These are phyloP conservation scores for Coccyzus lansbergi DNA, from an alignment of 2,797 vertebrate genomes.

Conservation along the genomic window DNA sequence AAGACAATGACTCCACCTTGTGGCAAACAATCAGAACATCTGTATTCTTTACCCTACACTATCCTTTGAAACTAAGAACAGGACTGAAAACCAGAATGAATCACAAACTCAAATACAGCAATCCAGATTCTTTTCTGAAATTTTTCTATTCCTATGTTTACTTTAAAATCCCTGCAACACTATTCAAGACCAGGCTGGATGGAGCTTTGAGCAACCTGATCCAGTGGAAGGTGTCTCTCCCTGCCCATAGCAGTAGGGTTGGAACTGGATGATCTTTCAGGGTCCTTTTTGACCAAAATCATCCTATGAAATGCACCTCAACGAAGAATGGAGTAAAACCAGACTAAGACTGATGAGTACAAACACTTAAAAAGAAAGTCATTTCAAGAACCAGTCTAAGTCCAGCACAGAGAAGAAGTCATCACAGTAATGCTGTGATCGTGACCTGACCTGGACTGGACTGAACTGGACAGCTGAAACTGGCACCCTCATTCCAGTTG, in stretches of 20 bases:
- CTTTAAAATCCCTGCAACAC: not conserved
- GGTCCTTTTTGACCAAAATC: no score
- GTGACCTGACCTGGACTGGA: not conserved
- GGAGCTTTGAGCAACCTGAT: no score
- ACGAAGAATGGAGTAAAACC: not conserved
- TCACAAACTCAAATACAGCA: not conserved
- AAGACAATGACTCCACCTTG: constrained; percentile 73
- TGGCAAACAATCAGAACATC: constrained; percentile 60
- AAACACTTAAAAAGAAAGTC: not conserved
- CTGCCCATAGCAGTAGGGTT: no score
- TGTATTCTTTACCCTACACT: not conserved
- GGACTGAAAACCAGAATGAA: not conserved
- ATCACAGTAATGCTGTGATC: not conserved
- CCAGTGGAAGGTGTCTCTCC: no score
- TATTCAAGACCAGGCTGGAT: not conserved
- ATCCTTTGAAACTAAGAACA: not conserved
- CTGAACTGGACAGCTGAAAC: not conserved
- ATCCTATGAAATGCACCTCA: not conserved
- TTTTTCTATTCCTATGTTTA: not conserved
- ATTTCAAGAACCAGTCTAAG: not conserved
- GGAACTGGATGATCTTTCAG: no score
- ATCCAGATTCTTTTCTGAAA: not conserved
- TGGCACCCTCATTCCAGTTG: not conserved
- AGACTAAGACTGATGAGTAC: not conserved
- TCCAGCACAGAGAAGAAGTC: not conserved